phyloP scores from a whole-genome alignment of 2,888 invertebrate species.

The Drosophila mayaguana region DNA sequence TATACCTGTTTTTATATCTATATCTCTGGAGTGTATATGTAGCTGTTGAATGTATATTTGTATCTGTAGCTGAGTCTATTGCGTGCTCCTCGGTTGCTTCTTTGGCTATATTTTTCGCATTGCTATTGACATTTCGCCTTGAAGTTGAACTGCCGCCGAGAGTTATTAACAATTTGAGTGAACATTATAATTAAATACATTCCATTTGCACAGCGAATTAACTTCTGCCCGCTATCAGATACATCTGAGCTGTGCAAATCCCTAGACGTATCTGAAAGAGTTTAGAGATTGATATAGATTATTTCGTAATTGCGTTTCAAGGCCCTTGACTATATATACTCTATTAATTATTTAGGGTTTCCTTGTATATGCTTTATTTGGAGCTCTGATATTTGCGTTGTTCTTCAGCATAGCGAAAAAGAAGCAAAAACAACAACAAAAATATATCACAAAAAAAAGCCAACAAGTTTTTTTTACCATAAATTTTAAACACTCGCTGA shows the following conservation, averaged over 20 bases:
- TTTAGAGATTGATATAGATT: background rate
- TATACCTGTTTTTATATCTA: background rate
- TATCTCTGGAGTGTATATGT: background rate
- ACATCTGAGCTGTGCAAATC: background rate
- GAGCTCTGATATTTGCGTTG: slow-evolving; percentile 7
- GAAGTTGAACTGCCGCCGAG: slow-evolving; percentile 16
- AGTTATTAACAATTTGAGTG: slow-evolving; percentile 65
- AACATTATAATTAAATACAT: slow-evolving; percentile 45
- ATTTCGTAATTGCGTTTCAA: slow-evolving; percentile 14
- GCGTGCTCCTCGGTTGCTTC: slow-evolving; percentile 19
- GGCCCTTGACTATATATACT: slow-evolving; percentile 9
- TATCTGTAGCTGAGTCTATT: slow-evolving; percentile 11
- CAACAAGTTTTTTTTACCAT: slow-evolving; percentile 54
- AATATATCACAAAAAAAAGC: background rate
- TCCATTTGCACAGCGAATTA: slow-evolving; percentile 34
- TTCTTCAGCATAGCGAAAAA: slow-evolving; percentile 14
- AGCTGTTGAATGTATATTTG: slow-evolving; percentile 5
- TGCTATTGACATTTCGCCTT: slow-evolving; percentile 54
- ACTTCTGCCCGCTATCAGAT: background rate
- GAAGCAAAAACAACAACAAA: slow-evolving; percentile 5
- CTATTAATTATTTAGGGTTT: slow-evolving; percentile 35
- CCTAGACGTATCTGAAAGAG: background rate
- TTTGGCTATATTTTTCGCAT: slow-evolving; percentile 16
- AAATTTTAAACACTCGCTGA: slow-evolving; percentile 58
- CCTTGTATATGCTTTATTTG: slow-evolving; percentile 14